Base-by-base conservation (phyloP, 2,113 vertebrate species). In the Hemichromis elongatus region DNA sequence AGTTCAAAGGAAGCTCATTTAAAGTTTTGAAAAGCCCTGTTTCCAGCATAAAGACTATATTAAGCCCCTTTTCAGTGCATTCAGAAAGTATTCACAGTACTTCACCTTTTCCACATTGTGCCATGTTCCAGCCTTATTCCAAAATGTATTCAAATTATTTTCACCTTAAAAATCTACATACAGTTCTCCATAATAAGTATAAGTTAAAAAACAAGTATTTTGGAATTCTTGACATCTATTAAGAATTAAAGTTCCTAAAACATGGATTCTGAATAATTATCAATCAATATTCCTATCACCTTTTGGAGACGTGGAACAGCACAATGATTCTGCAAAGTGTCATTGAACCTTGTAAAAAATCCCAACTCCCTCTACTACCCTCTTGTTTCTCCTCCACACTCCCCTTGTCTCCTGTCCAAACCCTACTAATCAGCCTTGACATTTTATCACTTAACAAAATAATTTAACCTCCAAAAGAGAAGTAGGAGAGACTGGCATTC, bases 371-470 rank as follows among this genome's bases (percentile, higher is more conserved):
- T 30, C 45, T 11, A 3, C 24, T 73, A 40, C 40, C 28, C 21
- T 26, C 14, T 47, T 45, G 19, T 85, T 61, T 63, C 42, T 63
- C 45, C 80, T 75, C 21, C 47, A 56, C 35, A 19, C 45, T 83
- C 14, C 18, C 54, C 77, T 68, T 26, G 35, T 50, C 87, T 66
- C 55, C 54, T 12, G 37, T 83, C 80, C 28, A 52, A 42, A 35
- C 5, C 3, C 28, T 28, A 2, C 52, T 85, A 77, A 88, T 85
- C 55, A 68, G 24, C 42, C 16, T 56, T 83, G 83, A 80, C 89
- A 86, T 73, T 86, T 88, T 83, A 84, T 63, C 14, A 47, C 52
- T 47, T 59, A 40, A 75, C 35, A 70, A 83, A 83, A 78, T 47
- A 77, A 83, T 86, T 80, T 80, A 85, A 50, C 59, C 53, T 75